phyloP scores from a whole-genome alignment of 2,797 vertebrate species.

The Lithobates sylvaticus region DNA sequence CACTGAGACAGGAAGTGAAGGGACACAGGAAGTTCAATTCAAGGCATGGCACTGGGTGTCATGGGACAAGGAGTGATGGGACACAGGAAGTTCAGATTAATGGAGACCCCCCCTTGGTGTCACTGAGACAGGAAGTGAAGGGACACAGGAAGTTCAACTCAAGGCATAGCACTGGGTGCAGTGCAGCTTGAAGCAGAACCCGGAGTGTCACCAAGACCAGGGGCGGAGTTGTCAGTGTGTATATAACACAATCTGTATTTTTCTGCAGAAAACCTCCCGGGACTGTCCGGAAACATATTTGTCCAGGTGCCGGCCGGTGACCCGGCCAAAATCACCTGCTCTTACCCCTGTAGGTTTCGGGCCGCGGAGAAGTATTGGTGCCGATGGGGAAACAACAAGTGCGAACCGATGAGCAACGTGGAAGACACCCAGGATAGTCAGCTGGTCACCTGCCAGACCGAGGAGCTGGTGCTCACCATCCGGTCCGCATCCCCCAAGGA shows the following conservation, averaged over 20 bases:
- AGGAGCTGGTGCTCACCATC: constrained; percentile 62
- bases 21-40: no score
- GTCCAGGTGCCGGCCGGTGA: constrained; percentile 31
- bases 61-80: no score
- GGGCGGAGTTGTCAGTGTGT: no score
- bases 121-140: not conserved
- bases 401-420: constrained; percentile 30
- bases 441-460: constrained; percentile 43
- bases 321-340: constrained; percentile 65
- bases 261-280: not conserved
- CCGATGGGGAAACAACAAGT: constrained; percentile 67
- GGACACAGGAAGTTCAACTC: no score
- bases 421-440: not conserved
- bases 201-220: no score
- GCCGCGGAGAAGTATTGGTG: constrained; percentile 78
- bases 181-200: no score
- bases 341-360: constrained; percentile 70
- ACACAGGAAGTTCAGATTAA: no score
- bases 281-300: not conserved
- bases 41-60: no score
- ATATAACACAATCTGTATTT: not conserved
- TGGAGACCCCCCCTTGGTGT: no score
- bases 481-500: not conserved
- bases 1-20: no score
- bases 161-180: not conserved